Evolutionary conservation across 2,113 vertebrate genomes (phyloP).

Genomic region (Bucco capensis): DNA sequence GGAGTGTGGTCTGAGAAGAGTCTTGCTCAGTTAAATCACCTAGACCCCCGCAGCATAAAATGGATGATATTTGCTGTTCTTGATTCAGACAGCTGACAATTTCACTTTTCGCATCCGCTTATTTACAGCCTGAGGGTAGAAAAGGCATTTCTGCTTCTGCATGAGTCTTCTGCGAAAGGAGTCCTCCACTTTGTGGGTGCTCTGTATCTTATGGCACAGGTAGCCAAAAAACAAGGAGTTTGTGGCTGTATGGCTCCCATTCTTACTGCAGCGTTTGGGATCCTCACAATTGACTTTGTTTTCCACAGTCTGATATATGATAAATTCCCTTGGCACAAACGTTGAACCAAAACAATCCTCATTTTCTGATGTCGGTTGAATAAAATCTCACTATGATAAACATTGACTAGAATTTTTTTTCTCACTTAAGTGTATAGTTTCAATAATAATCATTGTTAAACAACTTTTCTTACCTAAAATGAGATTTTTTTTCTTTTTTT

Average conservation of each 20-base stretch:
- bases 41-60: neutral
- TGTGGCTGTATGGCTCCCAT: neutral
- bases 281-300: neutral
- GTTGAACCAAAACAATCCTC: neutral
- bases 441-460: neutral
- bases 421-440: neutral
- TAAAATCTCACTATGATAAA: neutral
- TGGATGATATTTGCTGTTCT: neutral
- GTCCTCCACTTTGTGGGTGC: neutral
- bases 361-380: neutral
- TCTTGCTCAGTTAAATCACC: neutral
- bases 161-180: neutral
- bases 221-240: neutral
- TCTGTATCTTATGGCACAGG: neutral
- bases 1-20: neutral
- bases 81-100: neutral
- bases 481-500: neutral
- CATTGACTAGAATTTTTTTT: neutral
- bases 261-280: neutral
- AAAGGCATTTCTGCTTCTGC: neutral
- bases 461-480: neutral
- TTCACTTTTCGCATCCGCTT: neutral
- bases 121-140: fast-evolving
- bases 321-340: neutral
- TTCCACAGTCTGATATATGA: neutral